Evolutionary conservation across 2,113 vertebrate species (phyloP), one percentile per base, ranked within the genome.

Genomic region (Calyptommatus sinebrachiatus): DNA sequence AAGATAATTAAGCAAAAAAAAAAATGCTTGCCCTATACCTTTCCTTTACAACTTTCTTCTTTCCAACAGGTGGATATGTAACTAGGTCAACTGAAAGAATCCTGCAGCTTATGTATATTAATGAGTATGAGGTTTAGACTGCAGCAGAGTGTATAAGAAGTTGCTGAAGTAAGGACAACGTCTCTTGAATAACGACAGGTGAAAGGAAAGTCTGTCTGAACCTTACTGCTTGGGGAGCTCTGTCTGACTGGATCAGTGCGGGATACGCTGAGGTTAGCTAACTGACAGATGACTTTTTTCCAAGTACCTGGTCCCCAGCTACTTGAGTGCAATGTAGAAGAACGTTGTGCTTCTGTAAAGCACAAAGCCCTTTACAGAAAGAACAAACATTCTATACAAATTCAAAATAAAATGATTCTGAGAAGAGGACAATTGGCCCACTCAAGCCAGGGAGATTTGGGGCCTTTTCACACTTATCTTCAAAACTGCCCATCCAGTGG

Each of bases 31-130:
- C n/a, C 7, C 28, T 66, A 10, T 11, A 22, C 8, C 67, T 4
- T 29, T 75, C 20, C 77, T 26, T 21, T 53, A 48, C 78, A 81
- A 29, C 73, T 79, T 91, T 73, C 78, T 75, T 67, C 41, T 73
- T 45, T 0, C 1, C 79, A 87, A 90, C 88, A 91, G 85, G 88
- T 88, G 71, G 73, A 83, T 79, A 61, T 83, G 73, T 89, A 85
- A 91, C 89, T 89, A 86, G 84, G 84, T 89, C 86, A 92, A 14
- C 79, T 71, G 29, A 76, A 85, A 86, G 79, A 89, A 80, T 83
- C 65, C 31, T 84, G 63, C 24, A 78, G 57, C 74, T 89, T 77
- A 66, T 86, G 70, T 83, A 48, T 85, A 84, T 85, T 90, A 79
- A 89, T 79, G 70, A 89, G 65, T 81, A 63, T 81, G 81, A 91